Conservation (phyloP, 1,140 invertebrate genomes). For the Apis cerana region DNA sequence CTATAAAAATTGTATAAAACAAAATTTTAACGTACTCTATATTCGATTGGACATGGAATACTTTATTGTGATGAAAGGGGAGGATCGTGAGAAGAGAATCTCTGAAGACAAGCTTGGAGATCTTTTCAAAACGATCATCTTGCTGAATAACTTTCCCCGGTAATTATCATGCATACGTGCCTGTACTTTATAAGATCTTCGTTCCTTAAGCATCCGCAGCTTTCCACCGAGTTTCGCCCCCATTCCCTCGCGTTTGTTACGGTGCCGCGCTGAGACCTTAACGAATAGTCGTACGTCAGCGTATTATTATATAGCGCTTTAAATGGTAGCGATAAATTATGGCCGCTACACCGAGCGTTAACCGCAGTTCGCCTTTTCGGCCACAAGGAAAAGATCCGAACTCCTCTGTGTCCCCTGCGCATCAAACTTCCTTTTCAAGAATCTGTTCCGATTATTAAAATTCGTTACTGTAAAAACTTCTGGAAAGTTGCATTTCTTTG, state of each 20-base stretch:
- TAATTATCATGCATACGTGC: constrained; percentile 63
- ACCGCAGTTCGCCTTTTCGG: constrained; percentile 74
- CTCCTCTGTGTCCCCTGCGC: background rate
- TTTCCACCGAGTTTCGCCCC: constrained; percentile 60
- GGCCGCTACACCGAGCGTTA: constrained; percentile 67
- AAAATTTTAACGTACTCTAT: background rate
- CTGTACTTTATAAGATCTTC: constrained; percentile 52
- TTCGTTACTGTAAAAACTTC: background rate
- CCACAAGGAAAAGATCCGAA: background rate
- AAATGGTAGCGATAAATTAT: constrained; percentile 79
- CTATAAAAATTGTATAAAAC: no score
- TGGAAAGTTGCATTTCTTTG: no score
- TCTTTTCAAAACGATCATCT: constrained; percentile 37
- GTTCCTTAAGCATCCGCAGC: constrained; percentile 51
- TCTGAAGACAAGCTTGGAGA: constrained; percentile 17
- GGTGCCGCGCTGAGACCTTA: constrained; percentile 65
- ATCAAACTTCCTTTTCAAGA: background rate
- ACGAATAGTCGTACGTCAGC: constrained; percentile 73
- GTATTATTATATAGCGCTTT: constrained; percentile 78
- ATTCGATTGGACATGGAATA: background rate
- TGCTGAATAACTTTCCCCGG: constrained; percentile 55
- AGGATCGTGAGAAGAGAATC: background rate
- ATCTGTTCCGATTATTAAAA: background rate
- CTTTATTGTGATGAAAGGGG: background rate
- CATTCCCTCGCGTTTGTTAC: constrained; percentile 61